Percentiles rank a stretch among this genome's conserved stretches.
Evolutionary conservation across 2,888 invertebrate genomes (phyloP).

Genomic region (Ashinkailepas kermadecensis): DNA sequence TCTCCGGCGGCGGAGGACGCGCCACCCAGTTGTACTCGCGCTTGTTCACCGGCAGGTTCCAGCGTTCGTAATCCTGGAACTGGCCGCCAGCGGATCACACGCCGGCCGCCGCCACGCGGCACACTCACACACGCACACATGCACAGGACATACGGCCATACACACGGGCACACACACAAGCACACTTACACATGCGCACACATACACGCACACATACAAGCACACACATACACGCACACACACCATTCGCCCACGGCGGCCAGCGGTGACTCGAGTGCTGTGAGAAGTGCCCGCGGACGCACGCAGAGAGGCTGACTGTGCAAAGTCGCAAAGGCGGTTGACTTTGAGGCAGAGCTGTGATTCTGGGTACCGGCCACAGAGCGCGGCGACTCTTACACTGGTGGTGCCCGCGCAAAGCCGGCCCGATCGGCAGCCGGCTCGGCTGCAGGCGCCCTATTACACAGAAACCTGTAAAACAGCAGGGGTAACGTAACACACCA

Average conservation of each 20-base stretch:
- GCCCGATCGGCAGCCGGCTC: slow-evolving; percentile 30
- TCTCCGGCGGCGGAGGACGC: slow-evolving; percentile 84
- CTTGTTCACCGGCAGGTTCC: slow-evolving; percentile 82
- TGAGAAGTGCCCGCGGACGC: too few relatives aligned
- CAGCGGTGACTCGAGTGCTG: too few relatives aligned
- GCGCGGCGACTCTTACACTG: slow-evolving; percentile 16
- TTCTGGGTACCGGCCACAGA: too few relatives aligned
- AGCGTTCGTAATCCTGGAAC: slow-evolving; percentile 43
- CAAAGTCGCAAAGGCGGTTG: too few relatives aligned
- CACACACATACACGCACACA: not conserved
- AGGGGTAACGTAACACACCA: not conserved
- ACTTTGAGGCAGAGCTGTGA: too few relatives aligned
- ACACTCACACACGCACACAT: not conserved
- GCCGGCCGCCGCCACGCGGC: too few relatives aligned
- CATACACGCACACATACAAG: not conserved
- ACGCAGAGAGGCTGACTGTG: too few relatives aligned
- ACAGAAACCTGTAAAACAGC: not conserved
- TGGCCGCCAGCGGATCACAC: slow-evolving; percentile 26
- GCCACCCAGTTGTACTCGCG: slow-evolving; percentile 91
- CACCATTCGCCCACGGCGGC: too few relatives aligned
- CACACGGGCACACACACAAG: too few relatives aligned
- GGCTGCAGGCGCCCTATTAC: not conserved
- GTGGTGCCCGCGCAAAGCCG: slow-evolving; percentile 32
- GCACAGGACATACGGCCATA: not conserved
- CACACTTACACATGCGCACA: too few relatives aligned